A percentile compares a stretch with the other conserved stretches of the same genome.
phyloP scores from a whole-genome alignment of 2,113 vertebrate species.

The Alectura lathami region DNA sequence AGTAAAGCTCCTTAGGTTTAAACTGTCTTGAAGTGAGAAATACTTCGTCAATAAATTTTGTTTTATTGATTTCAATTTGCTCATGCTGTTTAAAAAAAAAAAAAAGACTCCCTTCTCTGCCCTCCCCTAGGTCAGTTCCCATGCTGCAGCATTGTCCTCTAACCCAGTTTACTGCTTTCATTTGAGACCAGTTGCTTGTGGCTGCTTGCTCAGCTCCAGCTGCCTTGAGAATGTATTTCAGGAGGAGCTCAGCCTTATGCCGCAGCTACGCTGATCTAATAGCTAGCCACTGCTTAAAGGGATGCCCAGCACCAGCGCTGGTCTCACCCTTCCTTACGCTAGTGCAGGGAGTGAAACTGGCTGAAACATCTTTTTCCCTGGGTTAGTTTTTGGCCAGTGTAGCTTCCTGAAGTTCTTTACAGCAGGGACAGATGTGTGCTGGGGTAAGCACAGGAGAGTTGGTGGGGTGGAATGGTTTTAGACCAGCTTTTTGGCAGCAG shows the following conservation, averaged over 20 bases:
- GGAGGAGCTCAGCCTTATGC: background rate
- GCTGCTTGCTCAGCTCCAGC: background rate
- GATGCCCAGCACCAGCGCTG: background rate
- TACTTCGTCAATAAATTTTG: background rate
- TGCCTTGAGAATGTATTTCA: background rate
- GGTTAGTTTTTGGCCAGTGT: background rate
- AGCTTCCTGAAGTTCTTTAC: background rate
- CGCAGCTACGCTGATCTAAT: background rate
- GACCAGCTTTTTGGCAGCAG: background rate
- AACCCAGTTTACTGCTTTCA: background rate
- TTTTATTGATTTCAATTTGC: background rate
- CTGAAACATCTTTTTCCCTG: background rate
- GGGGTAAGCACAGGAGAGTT: background rate
- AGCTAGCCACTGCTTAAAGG: background rate
- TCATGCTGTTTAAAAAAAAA: background rate
- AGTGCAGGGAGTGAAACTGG: background rate
- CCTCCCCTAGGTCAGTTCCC: background rate
- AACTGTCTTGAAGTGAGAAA: background rate
- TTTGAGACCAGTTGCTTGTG: background rate
- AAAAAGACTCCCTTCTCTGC: background rate
- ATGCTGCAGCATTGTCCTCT: background rate
- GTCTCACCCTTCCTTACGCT: background rate
- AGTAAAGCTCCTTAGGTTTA: background rate
- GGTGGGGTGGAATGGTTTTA: background rate
- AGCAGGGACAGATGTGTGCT: background rate